phyloP scores from a whole-genome alignment of 2,797 vertebrate genomes.

The Allobates femoralis region DNA sequence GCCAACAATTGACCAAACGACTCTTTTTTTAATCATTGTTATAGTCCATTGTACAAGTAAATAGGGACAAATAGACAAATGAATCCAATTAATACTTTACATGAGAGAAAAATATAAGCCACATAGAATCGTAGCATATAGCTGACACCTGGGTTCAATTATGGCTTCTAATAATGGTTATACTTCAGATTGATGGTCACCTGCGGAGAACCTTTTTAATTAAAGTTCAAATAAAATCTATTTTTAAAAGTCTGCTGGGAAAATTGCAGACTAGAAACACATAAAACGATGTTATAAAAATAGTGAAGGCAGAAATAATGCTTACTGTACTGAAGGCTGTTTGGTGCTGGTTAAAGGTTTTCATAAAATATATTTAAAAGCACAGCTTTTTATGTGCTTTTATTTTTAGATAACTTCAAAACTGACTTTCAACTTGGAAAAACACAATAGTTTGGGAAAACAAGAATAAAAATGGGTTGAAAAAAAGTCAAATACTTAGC shows the following conservation, averaged over 20 bases:
- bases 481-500: no score
- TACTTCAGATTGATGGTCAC: slow-evolving; percentile 28
- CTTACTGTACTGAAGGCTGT: slow-evolving; percentile 1
- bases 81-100: neutral
- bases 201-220: slow-evolving; percentile 45
- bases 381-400: neutral
- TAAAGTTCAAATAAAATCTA: slow-evolving; percentile 49
- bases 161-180: slow-evolving; percentile 39
- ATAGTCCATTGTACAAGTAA: neutral
- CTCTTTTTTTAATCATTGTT: neutral
- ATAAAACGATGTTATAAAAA: slow-evolving; percentile 18
- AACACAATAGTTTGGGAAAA: no score
- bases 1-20: slow-evolving; percentile 7
- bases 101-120: slow-evolving; percentile 1
- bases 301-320: slow-evolving; percentile 20
- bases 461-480: no score
- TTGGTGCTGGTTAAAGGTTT: neutral
- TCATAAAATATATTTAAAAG: neutral
- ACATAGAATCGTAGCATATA: neutral
- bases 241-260: slow-evolving; percentile 34
- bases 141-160: slow-evolving; percentile 24
- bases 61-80: slow-evolving; percentile 13
- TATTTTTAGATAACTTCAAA: neutral
- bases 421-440: neutral
- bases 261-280: slow-evolving; percentile 41